phyloP scores from a whole-genome alignment of 1,140 invertebrate species.

The Brachionus plicatilis region DNA sequence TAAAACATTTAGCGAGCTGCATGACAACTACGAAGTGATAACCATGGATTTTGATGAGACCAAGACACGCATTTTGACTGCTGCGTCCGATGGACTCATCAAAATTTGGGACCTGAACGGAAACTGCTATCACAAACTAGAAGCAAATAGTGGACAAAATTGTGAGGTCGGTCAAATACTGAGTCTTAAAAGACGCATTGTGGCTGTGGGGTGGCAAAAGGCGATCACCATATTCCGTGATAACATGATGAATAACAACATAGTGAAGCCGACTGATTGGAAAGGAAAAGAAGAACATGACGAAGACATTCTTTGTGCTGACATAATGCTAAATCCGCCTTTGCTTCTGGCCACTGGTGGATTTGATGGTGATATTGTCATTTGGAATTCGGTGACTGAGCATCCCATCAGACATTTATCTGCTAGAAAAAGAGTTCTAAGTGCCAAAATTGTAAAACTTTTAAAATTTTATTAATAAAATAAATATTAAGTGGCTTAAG shows the following conservation, averaged over 20 bases:
- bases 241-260: conserved; percentile 47
- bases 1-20: conserved; percentile 50
- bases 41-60: conserved; percentile 50
- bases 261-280: conserved; percentile 52
- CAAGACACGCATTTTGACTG: conserved; percentile 50
- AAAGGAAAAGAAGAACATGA: conserved; percentile 59
- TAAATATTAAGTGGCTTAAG: conserved; percentile 40
- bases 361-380: conserved; percentile 69
- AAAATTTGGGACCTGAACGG: conserved; percentile 57
- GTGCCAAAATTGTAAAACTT: conserved; percentile 44
- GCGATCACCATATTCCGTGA: conserved; percentile 50
- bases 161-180: conserved; percentile 53
- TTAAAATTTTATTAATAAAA: conserved; percentile 41
- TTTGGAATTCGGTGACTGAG: conserved; percentile 62
- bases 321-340: conserved; percentile 53
- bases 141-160: conserved; percentile 49
- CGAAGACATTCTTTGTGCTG: conserved; percentile 67
- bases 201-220: conserved; percentile 53
- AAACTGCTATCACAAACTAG: conserved; percentile 51
- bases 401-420: conserved; percentile 46
- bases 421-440: conserved; percentile 42
- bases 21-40: conserved; percentile 52
- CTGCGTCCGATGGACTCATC: conserved; percentile 52
- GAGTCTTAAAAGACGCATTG: conserved; percentile 49
- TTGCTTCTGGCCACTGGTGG: conserved; percentile 64